Percentiles rank a stretch among this genome's conserved stretches.
These are phyloP conservation scores for Drosophila setosimentum DNA, from an alignment of 2,888 invertebrate species.

Conservation along the genomic window DNA sequence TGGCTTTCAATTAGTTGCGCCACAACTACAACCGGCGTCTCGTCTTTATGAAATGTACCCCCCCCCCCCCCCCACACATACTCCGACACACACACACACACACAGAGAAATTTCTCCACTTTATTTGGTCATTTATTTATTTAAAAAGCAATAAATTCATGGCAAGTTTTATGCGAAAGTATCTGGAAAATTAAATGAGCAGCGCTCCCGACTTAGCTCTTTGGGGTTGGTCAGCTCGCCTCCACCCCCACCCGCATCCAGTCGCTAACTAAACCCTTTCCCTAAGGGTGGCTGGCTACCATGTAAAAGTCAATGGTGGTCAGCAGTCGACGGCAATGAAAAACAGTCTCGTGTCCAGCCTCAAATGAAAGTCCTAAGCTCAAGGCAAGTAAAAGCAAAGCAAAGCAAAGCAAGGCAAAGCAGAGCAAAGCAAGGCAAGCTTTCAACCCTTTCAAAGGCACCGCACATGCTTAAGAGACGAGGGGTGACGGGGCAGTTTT, in stretches of 20 bases:
- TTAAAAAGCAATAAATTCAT: conserved; percentile 84
- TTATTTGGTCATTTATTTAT: conserved; percentile 82
- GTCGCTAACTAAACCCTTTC: conserved; percentile 10
- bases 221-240: conserved; percentile 59
- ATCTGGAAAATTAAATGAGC: conserved; percentile 81
- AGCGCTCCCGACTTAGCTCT: conserved; percentile 46
- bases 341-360: conserved; percentile 40
- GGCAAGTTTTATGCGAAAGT: conserved; percentile 80
- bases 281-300: conserved; percentile 27
- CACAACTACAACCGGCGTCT: conserved; percentile 56
- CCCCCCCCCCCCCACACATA: neutral
- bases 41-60: conserved; percentile 6
- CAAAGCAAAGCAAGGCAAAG: neutral
- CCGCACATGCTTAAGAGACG: conserved; percentile 52
- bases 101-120: conserved; percentile 62
- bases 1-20: conserved; percentile 84
- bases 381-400: conserved; percentile 33
- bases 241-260: neutral
- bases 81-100: conserved; percentile 10
- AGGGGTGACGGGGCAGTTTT: neutral
- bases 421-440: conserved; percentile 17
- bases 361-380: conserved; percentile 50
- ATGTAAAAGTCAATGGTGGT: conserved; percentile 69
- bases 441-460: conserved; percentile 66
- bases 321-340: conserved; percentile 54